phyloP scores from a whole-genome alignment of 2,888 invertebrate genomes.

The Perithous albicinctus region DNA sequence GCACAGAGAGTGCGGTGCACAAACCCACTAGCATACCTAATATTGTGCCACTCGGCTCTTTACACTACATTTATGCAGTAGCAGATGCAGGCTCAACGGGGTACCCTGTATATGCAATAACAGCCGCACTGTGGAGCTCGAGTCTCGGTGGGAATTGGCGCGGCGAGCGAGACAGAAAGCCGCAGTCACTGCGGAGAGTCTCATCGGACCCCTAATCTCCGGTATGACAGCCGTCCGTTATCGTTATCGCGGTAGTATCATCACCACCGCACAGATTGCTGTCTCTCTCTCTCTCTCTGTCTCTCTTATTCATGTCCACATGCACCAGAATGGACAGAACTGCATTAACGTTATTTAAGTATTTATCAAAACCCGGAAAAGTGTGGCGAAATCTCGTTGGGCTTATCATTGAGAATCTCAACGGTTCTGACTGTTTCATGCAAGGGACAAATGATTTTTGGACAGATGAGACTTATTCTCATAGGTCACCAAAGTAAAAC shows the following conservation, averaged over 20 bases:
- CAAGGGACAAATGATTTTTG: background rate
- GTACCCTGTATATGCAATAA: background rate
- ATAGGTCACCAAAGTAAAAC: too few relatives aligned
- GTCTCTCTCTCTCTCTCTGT: constrained; percentile 5
- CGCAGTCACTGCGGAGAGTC: constrained; percentile 22
- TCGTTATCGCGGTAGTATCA: constrained; percentile 58
- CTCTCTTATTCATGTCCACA: background rate
- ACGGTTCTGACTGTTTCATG: background rate
- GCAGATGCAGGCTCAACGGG: constrained; percentile 6
- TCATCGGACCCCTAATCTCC: constrained; percentile 61
- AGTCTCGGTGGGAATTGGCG: constrained; percentile 44
- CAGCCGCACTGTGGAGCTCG: background rate
- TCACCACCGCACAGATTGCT: constrained; percentile 19
- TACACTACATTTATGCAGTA: constrained; percentile 54
- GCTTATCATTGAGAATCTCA: constrained; percentile 29
- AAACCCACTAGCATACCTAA: constrained; percentile 7
- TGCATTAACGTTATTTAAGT: background rate
- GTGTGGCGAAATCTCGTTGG: constrained; percentile 12
- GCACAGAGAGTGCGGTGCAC: background rate
- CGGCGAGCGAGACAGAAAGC: constrained; percentile 36
- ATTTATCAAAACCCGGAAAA: constrained; percentile 36
- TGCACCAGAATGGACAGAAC: background rate
- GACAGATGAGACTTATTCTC: background rate
- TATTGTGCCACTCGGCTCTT: constrained; percentile 43
- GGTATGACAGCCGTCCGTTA: constrained; percentile 61